Conservation (phyloP, 2,113 vertebrate genomes). For the Probosciger aterrimus region DNA sequence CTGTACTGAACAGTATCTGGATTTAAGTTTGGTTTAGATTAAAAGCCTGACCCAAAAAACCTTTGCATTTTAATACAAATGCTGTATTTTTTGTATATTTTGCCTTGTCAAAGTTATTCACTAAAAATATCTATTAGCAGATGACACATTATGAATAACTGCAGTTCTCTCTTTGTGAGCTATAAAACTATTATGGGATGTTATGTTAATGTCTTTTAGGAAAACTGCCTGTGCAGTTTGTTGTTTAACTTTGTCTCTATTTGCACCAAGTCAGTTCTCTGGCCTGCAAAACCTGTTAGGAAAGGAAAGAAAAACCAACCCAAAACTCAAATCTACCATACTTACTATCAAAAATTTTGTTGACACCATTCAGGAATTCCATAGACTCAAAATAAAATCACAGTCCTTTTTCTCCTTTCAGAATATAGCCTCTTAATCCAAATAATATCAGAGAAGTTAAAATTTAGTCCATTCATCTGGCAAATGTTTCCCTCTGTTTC, state of each 20-base stretch:
- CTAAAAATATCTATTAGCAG: background rate
- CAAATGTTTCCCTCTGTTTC: conserved; percentile 59
- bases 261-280: background rate
- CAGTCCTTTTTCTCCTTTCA: conserved; percentile 86
- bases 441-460: conserved; percentile 77
- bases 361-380: conserved; percentile 65
- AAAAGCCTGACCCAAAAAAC: background rate
- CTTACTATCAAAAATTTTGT: conserved; percentile 62
- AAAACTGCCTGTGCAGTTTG: background rate
- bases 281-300: conserved; percentile 47
- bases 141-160: background rate
- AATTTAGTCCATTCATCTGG: conserved; percentile 78
- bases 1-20: background rate
- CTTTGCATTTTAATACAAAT: background rate
- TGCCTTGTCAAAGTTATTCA: background rate
- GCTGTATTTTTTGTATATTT: background rate
- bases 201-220: background rate
- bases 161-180: background rate
- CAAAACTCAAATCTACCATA: conserved; percentile 64
- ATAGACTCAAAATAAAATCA: conserved; percentile 90
- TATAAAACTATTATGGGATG: background rate
- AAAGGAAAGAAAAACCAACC: conserved; percentile 40
- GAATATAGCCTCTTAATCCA: conserved; percentile 79
- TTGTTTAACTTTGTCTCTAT: background rate
- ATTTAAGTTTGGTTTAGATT: background rate